Evolutionary conservation across 2,113 vertebrate species (phyloP).

Genomic region (Leuciscus idus): DNA sequence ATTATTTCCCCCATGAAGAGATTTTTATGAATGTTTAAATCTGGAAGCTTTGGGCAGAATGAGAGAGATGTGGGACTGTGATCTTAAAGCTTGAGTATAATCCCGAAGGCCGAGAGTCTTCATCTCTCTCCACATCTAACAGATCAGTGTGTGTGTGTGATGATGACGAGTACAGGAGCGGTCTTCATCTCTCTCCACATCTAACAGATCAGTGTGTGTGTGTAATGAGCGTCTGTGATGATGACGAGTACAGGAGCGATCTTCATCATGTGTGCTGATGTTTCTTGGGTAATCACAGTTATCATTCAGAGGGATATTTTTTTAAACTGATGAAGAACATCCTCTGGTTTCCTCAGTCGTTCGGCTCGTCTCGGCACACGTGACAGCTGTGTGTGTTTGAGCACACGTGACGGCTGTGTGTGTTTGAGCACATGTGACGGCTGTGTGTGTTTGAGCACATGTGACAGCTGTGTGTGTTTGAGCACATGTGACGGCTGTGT

Average conservation of each 20-base stretch:
- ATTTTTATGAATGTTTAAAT: not conserved
- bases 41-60: not conserved
- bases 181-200: too few species aligned
- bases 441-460: too few species aligned
- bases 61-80: not conserved
- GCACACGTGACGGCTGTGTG: not conserved
- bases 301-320: not conserved
- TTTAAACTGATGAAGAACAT: not conserved
- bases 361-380: not conserved
- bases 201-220: too few species aligned
- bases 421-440: too few species aligned
- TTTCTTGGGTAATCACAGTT: not conserved
- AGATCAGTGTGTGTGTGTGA: too few species aligned
- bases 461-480: too few species aligned
- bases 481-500: too few species aligned
- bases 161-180: too few species aligned
- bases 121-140: too few species aligned
- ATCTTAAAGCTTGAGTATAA: not conserved
- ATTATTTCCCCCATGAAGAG: conserved; percentile 42
- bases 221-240: too few species aligned
- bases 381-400: not conserved
- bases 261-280: not conserved
- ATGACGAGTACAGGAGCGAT: too few species aligned
- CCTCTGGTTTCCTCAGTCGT: not conserved
- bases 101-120: not conserved